Percentiles rank a stretch among this genome's conserved stretches.
phyloP scores from a whole-genome alignment of 1,140 invertebrate genomes.

The Trichogramma pretiosum region DNA sequence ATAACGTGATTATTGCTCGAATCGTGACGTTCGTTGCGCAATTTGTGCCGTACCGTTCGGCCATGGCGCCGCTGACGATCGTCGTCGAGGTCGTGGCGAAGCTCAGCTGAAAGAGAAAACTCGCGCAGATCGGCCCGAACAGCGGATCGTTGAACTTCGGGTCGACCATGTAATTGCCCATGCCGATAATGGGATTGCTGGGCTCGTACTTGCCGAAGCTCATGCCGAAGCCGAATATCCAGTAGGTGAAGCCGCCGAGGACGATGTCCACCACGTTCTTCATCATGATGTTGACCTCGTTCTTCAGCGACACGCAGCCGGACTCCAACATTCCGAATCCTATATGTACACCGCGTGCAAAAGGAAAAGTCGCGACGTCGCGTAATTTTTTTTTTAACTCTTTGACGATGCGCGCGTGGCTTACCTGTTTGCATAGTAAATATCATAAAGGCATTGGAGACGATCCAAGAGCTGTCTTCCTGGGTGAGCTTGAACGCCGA shows the following conservation, averaged over 20 bases:
- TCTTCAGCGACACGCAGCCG: slow-evolving; percentile 85
- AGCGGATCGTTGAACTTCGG: slow-evolving; percentile 55
- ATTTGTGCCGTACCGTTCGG: slow-evolving; percentile 68
- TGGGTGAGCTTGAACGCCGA: slow-evolving; percentile 48
- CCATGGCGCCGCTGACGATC: slow-evolving; percentile 85
- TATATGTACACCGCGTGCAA: no score
- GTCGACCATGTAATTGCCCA: slow-evolving; percentile 60
- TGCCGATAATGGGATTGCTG: slow-evolving; percentile 65
- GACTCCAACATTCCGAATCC: slow-evolving; percentile 89
- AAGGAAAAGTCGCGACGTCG: neutral
- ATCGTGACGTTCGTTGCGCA: no score
- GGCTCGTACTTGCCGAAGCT: slow-evolving; percentile 69
- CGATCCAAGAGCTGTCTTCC: slow-evolving; percentile 87
- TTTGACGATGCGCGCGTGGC: neutral
- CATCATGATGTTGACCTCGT: slow-evolving; percentile 97
- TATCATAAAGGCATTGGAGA: slow-evolving; percentile 89
- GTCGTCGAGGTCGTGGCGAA: slow-evolving; percentile 88
- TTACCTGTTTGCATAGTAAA: slow-evolving; percentile 95
- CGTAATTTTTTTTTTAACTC: neutral
- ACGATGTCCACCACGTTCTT: slow-evolving; percentile 90
- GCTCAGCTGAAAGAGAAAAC: slow-evolving; percentile 79
- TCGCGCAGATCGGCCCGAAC: slow-evolving; percentile 71
- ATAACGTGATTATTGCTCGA: no score
- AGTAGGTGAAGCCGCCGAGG: slow-evolving; percentile 85
- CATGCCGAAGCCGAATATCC: slow-evolving; percentile 88